A percentile compares a stretch with the other conserved stretches of the same genome.
Conservation (phyloP, 2,113 vertebrate genomes). For the Sinocyclocheilus maitianheensis region DNA sequence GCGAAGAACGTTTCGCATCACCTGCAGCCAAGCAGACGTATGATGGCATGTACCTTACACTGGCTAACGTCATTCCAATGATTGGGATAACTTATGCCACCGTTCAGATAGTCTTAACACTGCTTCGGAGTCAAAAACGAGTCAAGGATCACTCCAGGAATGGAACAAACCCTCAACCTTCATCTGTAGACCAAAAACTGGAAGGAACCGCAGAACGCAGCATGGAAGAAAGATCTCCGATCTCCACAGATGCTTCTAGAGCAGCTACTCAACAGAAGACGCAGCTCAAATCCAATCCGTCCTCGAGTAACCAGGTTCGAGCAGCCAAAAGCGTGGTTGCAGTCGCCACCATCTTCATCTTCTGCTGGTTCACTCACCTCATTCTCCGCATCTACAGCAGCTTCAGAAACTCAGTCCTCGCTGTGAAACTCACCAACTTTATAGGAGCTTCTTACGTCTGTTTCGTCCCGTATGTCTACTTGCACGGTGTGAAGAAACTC, state of each 20-base stretch:
- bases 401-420: constrained; percentile 60
- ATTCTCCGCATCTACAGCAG: constrained; percentile 69
- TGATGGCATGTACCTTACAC: constrained; percentile 65
- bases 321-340: constrained; percentile 78
- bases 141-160: constrained; percentile 50
- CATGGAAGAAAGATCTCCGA: neutral
- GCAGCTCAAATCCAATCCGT: constrained; percentile 47
- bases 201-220: neutral
- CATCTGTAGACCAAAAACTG: neutral
- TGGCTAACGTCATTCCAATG: constrained; percentile 71
- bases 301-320: constrained; percentile 63
- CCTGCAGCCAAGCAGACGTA: constrained; percentile 55
- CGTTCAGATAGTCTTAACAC: constrained; percentile 69
- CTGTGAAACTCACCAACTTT: constrained; percentile 71
- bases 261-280: neutral
- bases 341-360: constrained; percentile 72
- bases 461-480: constrained; percentile 70
- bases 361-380: constrained; percentile 77
- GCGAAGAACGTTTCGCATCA: constrained; percentile 61
- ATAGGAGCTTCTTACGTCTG: constrained; percentile 68
- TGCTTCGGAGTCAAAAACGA: constrained; percentile 66
- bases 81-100: constrained; percentile 66
- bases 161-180: neutral
- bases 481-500: constrained; percentile 73
- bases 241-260: no score